Percentiles rank a stretch among this genome's conserved stretches.
Conservation (phyloP, 2,113 vertebrate genomes). For the Perca flavescens region DNA sequence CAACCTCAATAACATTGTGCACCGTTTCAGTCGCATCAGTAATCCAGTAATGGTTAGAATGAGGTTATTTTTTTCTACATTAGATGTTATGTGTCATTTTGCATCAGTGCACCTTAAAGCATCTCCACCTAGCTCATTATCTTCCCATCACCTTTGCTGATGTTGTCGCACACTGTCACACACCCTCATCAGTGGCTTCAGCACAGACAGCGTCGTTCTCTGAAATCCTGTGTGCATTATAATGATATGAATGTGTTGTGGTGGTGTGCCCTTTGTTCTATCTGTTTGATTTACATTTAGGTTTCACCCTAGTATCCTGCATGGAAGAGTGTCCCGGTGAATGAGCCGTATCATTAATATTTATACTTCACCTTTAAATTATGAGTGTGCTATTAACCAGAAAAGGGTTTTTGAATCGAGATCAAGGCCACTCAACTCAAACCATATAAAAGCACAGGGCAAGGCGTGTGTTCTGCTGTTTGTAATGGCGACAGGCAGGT, state of each 20-base stretch:
- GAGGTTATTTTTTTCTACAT: neutral
- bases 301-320: constrained; percentile 19
- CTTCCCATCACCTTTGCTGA: constrained; percentile 51
- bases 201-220: neutral
- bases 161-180: constrained; percentile 50
- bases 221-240: neutral
- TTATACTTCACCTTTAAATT: constrained; percentile 74
- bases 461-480: constrained; percentile 62
- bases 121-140: constrained; percentile 49
- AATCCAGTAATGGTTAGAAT: neutral
- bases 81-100: neutral
- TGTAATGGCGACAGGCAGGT: constrained; percentile 54
- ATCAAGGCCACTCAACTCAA: constrained; percentile 49
- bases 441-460: constrained; percentile 21
- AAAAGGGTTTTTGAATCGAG: constrained; percentile 56
- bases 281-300: constrained; percentile 37
- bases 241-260: constrained; percentile 9
- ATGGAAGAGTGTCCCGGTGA: constrained; percentile 47
- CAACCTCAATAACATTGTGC: neutral
- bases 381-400: constrained; percentile 56
- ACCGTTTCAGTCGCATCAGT: neutral
- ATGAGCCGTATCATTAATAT: constrained; percentile 71
- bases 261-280: constrained; percentile 41
- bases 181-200: constrained; percentile 44
- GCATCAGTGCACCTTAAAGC: constrained; percentile 8